Percentiles rank a stretch among this genome's conserved stretches.
Evolutionary conservation across 2,888 invertebrate genomes (phyloP).

Genomic region (Drosophila kambysellisi): DNA sequence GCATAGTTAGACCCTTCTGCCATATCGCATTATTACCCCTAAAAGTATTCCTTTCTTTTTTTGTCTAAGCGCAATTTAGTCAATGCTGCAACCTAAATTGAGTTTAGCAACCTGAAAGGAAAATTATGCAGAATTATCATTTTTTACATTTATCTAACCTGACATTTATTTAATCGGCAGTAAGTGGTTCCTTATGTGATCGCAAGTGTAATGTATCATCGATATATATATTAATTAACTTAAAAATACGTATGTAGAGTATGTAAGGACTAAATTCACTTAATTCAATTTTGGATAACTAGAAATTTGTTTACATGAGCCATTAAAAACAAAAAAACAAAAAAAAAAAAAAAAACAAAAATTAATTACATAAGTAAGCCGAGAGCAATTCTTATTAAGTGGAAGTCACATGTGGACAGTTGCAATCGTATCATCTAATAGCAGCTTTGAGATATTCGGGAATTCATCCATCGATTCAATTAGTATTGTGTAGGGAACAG

Average conservation of each 20-base stretch:
- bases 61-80: background rate
- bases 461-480: background rate
- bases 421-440: background rate
- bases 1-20: background rate
- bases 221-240: background rate
- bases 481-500: background rate
- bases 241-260: background rate
- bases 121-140: too few relatives aligned
- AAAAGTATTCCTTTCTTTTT: background rate
- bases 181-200: too few relatives aligned
- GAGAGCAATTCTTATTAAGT: background rate
- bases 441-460: background rate
- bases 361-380: background rate
- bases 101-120: too few relatives aligned
- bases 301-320: background rate
- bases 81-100: background rate
- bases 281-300: background rate
- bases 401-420: background rate
- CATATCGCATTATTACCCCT: background rate
- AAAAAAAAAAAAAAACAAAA: background rate
- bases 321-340: fast-evolving
- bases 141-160: too few relatives aligned
- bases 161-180: too few relatives aligned
- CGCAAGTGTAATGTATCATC: too few relatives aligned
- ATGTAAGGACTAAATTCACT: background rate